phyloP scores from a whole-genome alignment of 2,113 vertebrate species.

The Phaethornis superciliosus region DNA sequence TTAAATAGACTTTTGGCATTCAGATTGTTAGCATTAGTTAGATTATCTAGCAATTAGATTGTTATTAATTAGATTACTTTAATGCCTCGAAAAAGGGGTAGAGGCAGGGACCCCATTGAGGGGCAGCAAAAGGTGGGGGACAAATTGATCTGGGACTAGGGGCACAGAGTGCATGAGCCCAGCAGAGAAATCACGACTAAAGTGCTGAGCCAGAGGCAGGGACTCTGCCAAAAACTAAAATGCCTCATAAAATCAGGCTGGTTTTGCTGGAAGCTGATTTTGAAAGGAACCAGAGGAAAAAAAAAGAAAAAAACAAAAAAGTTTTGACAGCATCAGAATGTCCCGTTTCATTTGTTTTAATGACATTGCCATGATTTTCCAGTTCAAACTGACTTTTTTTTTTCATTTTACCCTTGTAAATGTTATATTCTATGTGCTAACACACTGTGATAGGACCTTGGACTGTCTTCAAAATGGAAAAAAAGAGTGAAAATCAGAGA shows the following conservation, averaged over 20 bases:
- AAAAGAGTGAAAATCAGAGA: not conserved
- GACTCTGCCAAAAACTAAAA: slow-evolving; percentile 23
- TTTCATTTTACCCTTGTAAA: not conserved
- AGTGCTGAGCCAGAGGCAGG: not conserved
- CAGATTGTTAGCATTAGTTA: fast-evolving
- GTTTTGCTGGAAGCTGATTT: slow-evolving; percentile 47
- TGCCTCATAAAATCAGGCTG: slow-evolving; percentile 43
- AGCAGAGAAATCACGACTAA: not conserved
- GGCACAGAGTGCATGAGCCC: not conserved
- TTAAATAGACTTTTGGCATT: not conserved
- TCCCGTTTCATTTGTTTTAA: slow-evolving; percentile 24
- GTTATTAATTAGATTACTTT: not conserved
- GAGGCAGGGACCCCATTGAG: not conserved
- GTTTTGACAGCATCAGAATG: slow-evolving; percentile 42
- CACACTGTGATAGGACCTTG: not conserved
- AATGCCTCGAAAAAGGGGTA: not conserved
- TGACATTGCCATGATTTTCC: slow-evolving; percentile 23
- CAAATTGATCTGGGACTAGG: fast-evolving
- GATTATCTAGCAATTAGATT: no score
- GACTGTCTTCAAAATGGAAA: not conserved
- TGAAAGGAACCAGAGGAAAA: slow-evolving; percentile 42
- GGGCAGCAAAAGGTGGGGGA: not conserved
- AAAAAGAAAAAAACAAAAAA: not conserved
- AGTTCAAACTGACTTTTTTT: slow-evolving; percentile 4
- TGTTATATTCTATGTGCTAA: not conserved